Conservation (phyloP, 2,888 invertebrate genomes). For the Patella depressa region DNA sequence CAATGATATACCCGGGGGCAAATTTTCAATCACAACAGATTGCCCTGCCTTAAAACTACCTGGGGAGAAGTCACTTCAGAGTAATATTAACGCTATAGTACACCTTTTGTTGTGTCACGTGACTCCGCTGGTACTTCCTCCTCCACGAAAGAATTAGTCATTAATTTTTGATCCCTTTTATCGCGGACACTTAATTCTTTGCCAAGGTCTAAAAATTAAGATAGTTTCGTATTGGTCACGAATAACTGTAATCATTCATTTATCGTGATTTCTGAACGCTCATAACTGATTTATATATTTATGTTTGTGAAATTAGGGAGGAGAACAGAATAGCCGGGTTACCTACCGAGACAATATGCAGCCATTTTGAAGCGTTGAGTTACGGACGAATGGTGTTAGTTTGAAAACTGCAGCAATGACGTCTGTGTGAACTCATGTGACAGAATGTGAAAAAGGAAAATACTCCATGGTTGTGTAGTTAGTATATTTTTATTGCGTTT, state of each 20-base stretch:
- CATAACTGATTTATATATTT: not conserved
- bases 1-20: no score
- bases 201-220: not conserved
- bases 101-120: conserved; percentile 42
- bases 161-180: no score
- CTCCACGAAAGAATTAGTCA: conserved; percentile 19
- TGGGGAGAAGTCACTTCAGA: no score
- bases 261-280: not conserved
- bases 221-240: not conserved
- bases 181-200: not conserved
- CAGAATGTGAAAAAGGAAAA: no score
- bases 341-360: conserved; percentile 34
- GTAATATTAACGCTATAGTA: conserved; percentile 12
- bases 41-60: no score
- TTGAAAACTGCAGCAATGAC: no score
- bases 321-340: conserved; percentile 35
- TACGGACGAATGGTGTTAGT: not conserved
- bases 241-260: not conserved
- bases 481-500: no score
- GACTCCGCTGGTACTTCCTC: conserved; percentile 31
- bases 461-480: no score
- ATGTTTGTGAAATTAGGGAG: conserved; percentile 29
- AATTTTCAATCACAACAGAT: no score
- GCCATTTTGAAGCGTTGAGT: conserved; percentile 40
- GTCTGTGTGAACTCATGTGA: no score